A percentile compares a stretch with the other conserved stretches of the same genome.
Evolutionary conservation across 2,888 invertebrate genomes (phyloP).

Genomic region (Stenodema calcarata): DNA sequence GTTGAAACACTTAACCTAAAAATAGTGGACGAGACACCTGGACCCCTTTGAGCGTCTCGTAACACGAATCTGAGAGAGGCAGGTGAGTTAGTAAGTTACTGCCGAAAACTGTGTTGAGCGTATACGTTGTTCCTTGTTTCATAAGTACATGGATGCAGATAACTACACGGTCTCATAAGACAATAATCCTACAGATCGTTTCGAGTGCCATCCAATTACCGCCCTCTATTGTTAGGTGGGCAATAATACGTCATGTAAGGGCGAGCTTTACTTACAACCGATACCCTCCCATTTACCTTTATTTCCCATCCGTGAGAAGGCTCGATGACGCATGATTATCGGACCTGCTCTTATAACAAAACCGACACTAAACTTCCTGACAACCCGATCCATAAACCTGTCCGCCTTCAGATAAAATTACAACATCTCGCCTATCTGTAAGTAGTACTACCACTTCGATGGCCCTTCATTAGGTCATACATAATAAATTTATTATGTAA

Average conservation of each 20-base stretch:
- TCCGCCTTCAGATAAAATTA: not conserved
- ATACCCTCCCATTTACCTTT: not conserved
- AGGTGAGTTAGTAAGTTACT: no score
- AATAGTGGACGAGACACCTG: not conserved
- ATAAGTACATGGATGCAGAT: no score
- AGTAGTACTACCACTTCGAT: no score
- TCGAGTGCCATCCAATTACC: not conserved
- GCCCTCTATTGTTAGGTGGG: not conserved
- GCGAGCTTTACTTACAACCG: not conserved
- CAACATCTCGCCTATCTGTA: not conserved
- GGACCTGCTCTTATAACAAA: not conserved
- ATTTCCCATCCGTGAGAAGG: not conserved
- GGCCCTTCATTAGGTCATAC: no score
- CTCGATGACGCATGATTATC: not conserved
- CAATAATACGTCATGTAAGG: not conserved
- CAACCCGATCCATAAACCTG: not conserved
- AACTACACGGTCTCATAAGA: not conserved
- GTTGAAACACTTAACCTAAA: not conserved
- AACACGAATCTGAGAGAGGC: not conserved
- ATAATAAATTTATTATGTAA: no score
- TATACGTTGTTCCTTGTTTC: no score
- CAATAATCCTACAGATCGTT: not conserved
- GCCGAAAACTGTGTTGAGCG: no score
- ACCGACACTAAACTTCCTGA: not conserved
- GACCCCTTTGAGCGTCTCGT: not conserved